Conservation (phyloP, 1,140 invertebrate genomes). For the Drosophila baimaii region DNA sequence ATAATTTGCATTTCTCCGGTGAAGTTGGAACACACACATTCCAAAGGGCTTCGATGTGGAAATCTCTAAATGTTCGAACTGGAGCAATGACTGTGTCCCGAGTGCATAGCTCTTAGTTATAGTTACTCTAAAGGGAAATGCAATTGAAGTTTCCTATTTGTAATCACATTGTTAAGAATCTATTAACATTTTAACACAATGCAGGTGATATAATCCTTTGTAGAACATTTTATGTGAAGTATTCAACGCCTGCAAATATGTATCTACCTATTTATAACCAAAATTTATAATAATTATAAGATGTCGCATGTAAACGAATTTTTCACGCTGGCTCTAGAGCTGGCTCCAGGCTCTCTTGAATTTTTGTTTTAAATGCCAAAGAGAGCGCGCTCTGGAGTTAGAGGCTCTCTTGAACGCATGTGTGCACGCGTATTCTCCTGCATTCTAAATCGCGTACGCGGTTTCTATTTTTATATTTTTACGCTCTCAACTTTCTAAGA, state of each 20-base stretch:
- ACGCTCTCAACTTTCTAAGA: too few species aligned
- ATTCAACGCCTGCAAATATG: not conserved
- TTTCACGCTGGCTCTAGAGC: too few species aligned
- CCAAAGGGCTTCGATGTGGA: constrained; percentile 4
- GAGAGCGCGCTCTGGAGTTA: too few species aligned
- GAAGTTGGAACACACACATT: constrained; percentile 6
- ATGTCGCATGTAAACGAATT: too few species aligned
- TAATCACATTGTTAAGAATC: constrained; percentile 1
- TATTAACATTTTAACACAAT: not conserved
- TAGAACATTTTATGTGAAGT: not conserved
- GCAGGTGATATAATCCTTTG: not conserved
- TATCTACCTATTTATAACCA: not conserved
- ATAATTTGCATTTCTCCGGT: constrained; percentile 40
- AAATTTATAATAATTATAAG: too few species aligned
- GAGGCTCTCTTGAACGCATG: too few species aligned
- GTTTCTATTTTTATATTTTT: too few species aligned
- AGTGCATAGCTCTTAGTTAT: not conserved
- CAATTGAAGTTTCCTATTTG: not conserved
- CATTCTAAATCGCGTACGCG: too few species aligned
- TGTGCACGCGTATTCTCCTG: too few species aligned
- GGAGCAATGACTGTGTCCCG: not conserved
- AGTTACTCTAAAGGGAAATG: not conserved
- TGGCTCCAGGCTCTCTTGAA: too few species aligned
- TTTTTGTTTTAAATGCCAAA: too few species aligned
- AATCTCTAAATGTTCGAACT: constrained; percentile 13